Evolutionary conservation across 2,888 invertebrate genomes (phyloP), one percentile per base, ranked within the genome.

Genomic region (Chloromyia formosa): DNA sequence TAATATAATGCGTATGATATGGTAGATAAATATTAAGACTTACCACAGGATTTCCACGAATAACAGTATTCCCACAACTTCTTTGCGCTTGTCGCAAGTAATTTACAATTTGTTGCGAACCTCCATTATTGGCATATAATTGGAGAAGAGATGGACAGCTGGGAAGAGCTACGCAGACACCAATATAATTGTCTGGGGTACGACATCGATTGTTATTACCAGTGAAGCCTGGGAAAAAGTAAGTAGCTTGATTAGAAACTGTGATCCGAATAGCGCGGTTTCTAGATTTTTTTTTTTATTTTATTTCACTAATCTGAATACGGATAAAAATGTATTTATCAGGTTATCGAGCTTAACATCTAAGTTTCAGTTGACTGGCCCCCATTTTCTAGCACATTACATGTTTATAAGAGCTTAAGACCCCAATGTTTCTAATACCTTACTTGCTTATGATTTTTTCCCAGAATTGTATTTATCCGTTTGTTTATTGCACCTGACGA

Each of bases 1-100:
- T 2, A 12, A 60, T 27, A 23, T 18, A 60, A 22, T 60, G 9
- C 16, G n/a, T n/a, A n/a, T n/a, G n/a, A n/a, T n/a, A n/a, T n/a
- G n/a, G n/a, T n/a, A n/a, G n/a, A n/a, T n/a, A 45, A 35, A 35
- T 54, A 27, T 23, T 22, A 56, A 35, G 69, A 58, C 74, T 56
- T 82, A 85, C 84, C 80, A 85, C 78, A 9, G 86, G 84, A 79
- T 84, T 84, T 7, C 82, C 80, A n/a, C 82, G 80, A 1, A 82
- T 9, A 61, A 66, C 82, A 62, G 81, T 79, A 18, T 81, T 83
- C 23, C 83, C 83, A 77, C 85, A 85, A 75, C 78, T 81, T 72
- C 82, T 80, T 75, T 84, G 82, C 56, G 83, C 74, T 0, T 78
- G 77, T 49, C 81, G 75, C 9, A 86, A 74, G 78, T 83, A 85